phyloP scores from a whole-genome alignment of 1,140 invertebrate genomes.

The Zaprionus gabonicus region DNA sequence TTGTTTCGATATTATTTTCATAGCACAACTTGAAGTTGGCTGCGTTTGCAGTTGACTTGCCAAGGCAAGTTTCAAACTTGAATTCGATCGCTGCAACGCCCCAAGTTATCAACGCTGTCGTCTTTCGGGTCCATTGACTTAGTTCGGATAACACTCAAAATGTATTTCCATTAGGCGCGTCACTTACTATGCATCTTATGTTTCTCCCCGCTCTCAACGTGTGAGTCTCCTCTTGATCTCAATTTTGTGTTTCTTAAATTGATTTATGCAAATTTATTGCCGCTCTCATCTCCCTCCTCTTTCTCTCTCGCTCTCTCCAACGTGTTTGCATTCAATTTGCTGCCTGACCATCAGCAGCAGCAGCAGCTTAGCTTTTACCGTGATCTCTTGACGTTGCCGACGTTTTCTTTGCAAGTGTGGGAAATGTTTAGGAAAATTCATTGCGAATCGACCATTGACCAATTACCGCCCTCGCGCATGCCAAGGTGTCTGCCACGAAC shows the following conservation, averaged over 20 bases:
- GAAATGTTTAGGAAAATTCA: slow-evolving; percentile 20
- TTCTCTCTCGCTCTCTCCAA: not conserved
- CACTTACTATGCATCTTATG: slow-evolving; percentile 34
- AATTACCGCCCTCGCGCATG: slow-evolving; percentile 43
- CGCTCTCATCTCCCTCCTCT: slow-evolving; percentile 8
- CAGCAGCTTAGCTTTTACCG: slow-evolving; percentile 14
- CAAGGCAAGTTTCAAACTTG: slow-evolving; percentile 1
- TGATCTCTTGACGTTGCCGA: slow-evolving; percentile 59
- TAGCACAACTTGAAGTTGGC: not conserved
- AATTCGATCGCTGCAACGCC: not conserved
- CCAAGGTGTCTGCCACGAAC: slow-evolving; percentile 13
- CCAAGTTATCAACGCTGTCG: not conserved
- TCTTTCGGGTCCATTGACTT: slow-evolving; percentile 12
- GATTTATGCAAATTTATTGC: slow-evolving; percentile 72
- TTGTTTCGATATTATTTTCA: not conserved
- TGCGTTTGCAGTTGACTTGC: not conserved
- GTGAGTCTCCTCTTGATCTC: slow-evolving; percentile 39
- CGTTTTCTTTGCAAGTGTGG: slow-evolving; percentile 6
- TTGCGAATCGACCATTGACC: not conserved
- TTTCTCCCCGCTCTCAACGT: not conserved
- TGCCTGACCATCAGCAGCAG: slow-evolving; percentile 12
- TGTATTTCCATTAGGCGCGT: slow-evolving; percentile 52
- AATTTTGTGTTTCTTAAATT: slow-evolving; percentile 65
- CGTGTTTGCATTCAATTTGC: slow-evolving; percentile 30
- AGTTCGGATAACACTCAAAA: slow-evolving; percentile 9